Base-by-base conservation (phyloP, 2,888 invertebrate species). In the Netelia fuscicornis region DNA sequence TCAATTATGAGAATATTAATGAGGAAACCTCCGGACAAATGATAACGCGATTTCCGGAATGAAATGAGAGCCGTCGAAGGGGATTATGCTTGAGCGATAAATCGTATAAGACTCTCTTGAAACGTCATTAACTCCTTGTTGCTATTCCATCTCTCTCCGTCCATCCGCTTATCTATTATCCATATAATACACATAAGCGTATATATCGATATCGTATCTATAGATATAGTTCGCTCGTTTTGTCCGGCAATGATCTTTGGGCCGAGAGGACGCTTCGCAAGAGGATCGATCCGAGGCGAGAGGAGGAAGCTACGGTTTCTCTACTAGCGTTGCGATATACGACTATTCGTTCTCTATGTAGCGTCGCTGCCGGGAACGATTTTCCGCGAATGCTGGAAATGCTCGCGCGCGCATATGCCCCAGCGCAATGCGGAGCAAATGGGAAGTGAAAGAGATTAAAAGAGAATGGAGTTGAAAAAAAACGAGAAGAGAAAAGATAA, bases 391-490 rank as follows among this genome's bases (percentile, higher is more conserved):
- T 75, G 62, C 67, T 76, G 58, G 74, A 56, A 71, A 71, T 62
- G 13, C 68, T 78, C 44, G 56, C 44, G 78, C 78, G 81, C 78
- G 81, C 81, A 81, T 79, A 85, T 82, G 78, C 74, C 78, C 74
- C 78, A 85, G 84, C 78, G 78, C 81, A 78, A 75, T 82, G 81
- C 84, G 75, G 78, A 82, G 70, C 81, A 78, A 85, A 85, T 85
- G 81, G 81, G 64, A 85, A 85, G 84, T 82, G 76, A 81, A 85
- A 78, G 81, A 82, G 84, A 85, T 85, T 85, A 85, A 85, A 78
- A 75, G 81, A 78, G 84, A 85, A 84, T 80, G 62, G 76, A 76
- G 76, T 81, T 44, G 44, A 64, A 83, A 78, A 79, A 64, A 74
- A 60, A 67, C 20, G 48, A 13, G n/a, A 20, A 20, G 2, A 13